Percentiles rank a stretch among this genome's conserved stretches.
Conservation (phyloP, 92 coral and sea anemone species). For the Pocillopora meandrina region DNA sequence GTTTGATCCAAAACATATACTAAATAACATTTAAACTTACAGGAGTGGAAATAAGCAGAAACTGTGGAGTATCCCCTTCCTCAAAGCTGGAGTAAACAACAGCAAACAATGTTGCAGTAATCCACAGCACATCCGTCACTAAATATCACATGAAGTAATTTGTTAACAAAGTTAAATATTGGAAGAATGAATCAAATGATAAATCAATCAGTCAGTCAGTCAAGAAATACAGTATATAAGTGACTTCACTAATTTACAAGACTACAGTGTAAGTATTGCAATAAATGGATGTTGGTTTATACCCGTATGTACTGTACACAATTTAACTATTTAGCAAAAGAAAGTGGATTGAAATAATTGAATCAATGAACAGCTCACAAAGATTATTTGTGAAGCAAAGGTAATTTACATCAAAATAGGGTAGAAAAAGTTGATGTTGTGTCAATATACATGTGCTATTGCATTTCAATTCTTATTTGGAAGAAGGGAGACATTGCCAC, state of each 20-base stretch:
- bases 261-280: too few relatives aligned
- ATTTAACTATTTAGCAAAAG: too few relatives aligned
- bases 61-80: conserved; percentile 75
- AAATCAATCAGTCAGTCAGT: not conserved
- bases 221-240: too few relatives aligned
- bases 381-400: too few relatives aligned
- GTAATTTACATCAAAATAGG: too few relatives aligned
- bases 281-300: too few relatives aligned
- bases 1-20: not conserved
- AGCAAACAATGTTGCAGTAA: conserved; percentile 75
- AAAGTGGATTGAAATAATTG: too few relatives aligned
- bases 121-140: conserved; percentile 93
- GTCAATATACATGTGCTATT: not conserved
- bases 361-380: too few relatives aligned
- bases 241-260: too few relatives aligned
- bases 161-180: not conserved
- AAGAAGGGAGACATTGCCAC: not conserved
- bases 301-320: too few relatives aligned
- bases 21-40: conserved; percentile 50
- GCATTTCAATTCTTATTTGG: too few relatives aligned
- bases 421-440: too few relatives aligned
- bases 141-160: not conserved
- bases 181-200: not conserved
- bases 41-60: conserved; percentile 72
- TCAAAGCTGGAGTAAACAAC: conserved; percentile 78